Conservation (phyloP, 2,113 vertebrate genomes). For the Vimba vimba region DNA sequence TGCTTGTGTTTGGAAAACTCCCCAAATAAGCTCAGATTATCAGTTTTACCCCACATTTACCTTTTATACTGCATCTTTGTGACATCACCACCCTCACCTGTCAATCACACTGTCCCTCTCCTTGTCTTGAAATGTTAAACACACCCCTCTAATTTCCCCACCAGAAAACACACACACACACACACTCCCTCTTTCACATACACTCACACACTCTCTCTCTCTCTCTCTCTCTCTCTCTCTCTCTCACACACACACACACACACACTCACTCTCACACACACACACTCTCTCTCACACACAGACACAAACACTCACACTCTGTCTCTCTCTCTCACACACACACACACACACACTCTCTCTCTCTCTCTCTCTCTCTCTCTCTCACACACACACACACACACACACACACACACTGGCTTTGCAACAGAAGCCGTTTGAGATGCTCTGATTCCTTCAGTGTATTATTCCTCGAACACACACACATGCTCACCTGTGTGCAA, state of each 20-base stretch:
- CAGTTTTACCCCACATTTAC: constrained; percentile 51
- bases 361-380: too few relatives aligned
- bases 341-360: neutral
- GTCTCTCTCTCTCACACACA: too few relatives aligned
- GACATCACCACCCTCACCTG: constrained; percentile 52
- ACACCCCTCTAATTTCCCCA: constrained; percentile 50
- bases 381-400: neutral
- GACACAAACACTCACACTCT: neutral
- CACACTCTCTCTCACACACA: neutral
- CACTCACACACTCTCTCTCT: neutral
- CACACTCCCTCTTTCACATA: neutral
- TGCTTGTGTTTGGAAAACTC: constrained; percentile 42
- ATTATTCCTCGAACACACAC: neutral
- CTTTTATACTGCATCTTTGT: constrained; percentile 68
- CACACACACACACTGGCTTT: neutral
- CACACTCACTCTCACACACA: neutral
- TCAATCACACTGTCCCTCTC: constrained; percentile 56
- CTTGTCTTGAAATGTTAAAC: constrained; percentile 52
- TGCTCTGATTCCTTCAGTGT: neutral
- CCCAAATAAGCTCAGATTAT: constrained; percentile 41
- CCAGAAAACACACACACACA: constrained; percentile 9
- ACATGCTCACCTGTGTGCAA: neutral
- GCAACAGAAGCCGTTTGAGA: neutral
- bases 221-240: neutral
- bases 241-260: neutral